Evolutionary conservation across 2,888 invertebrate genomes (phyloP).

Genomic region (Phanerotoma sp.): DNA sequence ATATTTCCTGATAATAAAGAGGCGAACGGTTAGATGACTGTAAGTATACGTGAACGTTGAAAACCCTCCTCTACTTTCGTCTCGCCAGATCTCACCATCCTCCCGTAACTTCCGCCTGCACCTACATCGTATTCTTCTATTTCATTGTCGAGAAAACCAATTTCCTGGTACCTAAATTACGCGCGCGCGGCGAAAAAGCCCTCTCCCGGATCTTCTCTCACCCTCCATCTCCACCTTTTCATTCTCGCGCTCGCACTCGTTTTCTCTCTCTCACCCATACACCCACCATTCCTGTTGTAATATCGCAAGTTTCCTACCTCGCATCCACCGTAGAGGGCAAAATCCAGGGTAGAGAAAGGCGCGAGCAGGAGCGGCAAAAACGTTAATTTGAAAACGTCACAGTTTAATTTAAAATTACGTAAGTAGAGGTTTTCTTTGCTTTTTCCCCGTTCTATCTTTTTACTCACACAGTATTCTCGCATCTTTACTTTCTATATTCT

Average conservation of each 20-base stretch:
- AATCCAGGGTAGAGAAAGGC: constrained; percentile 35
- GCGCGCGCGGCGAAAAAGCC: constrained; percentile 54
- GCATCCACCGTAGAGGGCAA: constrained; percentile 41
- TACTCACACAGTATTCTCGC: constrained; percentile 19
- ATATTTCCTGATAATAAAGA: constrained; percentile 37
- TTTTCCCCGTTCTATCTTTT: constrained; percentile 33
- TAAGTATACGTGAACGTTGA: constrained; percentile 34
- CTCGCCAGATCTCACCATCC: constrained; percentile 28
- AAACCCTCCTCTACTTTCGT: constrained; percentile 7
- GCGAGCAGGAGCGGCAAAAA: constrained; percentile 44
- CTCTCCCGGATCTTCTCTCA: constrained; percentile 21
- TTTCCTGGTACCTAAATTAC: constrained; percentile 58
- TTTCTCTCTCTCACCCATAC: constrained; percentile 6
- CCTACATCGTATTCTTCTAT: constrained; percentile 57
- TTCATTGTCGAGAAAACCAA: constrained; percentile 59
- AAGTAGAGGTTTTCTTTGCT: constrained; percentile 42
- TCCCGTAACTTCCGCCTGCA: constrained; percentile 26
- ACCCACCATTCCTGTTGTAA: constrained; percentile 40
- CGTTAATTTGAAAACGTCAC: constrained; percentile 58
- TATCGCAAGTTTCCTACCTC: constrained; percentile 55
- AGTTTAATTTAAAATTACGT: constrained; percentile 57
- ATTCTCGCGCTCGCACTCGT: constrained; percentile 5
- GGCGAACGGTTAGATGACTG: constrained; percentile 39
- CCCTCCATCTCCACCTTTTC: constrained; percentile 10
- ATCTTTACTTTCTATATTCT: constrained; percentile 14